Evolutionary conservation across 2,888 invertebrate genomes (phyloP), one percentile per base, ranked within the genome.

Genomic region (Drosophila mercatorum): DNA sequence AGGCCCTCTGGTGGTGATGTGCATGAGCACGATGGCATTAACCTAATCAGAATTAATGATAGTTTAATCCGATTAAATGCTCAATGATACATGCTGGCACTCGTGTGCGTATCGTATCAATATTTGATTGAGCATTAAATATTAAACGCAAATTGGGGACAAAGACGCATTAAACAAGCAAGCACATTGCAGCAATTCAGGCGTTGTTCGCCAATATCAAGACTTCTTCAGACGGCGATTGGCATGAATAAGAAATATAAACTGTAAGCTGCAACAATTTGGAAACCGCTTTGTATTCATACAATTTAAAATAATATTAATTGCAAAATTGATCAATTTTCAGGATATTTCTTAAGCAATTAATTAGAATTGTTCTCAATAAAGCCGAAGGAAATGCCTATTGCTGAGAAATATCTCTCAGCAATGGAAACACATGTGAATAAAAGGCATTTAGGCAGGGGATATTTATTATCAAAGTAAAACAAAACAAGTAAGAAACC

Each of bases 71-170:
- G 52, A 76, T 60, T 63, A 58, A 44, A 40, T 28, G 40, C 51
- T 12, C 47, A 52, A 47, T 47, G 22, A 55, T 55, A 52, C 51
- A 51, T 40, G 31, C 36, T 53, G n/a, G 26, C 28, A 8, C n/a
- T 44, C 52, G 62, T 53, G 11, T 47, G 58, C 38, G 38, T 47
- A 40, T 53, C 68, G 67, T 66, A 58, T 83, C 62, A 79, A 83
- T 85, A 82, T 69, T 80, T 71, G 80, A 88, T 70, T 61, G 52
- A 34, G 77, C 74, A 77, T 85, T 79, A 68, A 63, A 82, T 77
- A 70, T 74, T 57, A 72, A 84, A 69, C 49, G 46, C 60, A 60
- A 22, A 78, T 26, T n/a, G 17, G 36, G 40, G 31, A 36, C 38
- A 34, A 52, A 52, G 34, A 17, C 34, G 17, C 5, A 47, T 28